These are phyloP conservation scores for Tetanocera ferruginea DNA, from an alignment of 2,888 invertebrate species.

Conservation along the genomic window DNA sequence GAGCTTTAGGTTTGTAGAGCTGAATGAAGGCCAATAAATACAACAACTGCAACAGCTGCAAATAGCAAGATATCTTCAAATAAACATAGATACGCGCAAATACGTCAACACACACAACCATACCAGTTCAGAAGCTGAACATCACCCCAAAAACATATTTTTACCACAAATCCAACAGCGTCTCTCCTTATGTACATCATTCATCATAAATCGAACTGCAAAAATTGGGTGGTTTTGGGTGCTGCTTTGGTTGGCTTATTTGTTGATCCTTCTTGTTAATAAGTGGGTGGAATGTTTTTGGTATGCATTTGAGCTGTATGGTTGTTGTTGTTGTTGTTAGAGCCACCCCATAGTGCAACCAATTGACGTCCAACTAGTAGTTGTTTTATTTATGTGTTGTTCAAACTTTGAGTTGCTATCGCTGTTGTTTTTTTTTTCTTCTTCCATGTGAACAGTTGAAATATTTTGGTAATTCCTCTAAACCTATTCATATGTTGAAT, in stretches of 20 bases:
- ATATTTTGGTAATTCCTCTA: neutral
- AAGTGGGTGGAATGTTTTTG: neutral
- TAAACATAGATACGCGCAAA: neutral
- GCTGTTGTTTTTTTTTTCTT: neutral
- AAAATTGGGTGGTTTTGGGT: slow-evolving; percentile 14
- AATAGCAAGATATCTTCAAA: slow-evolving; percentile 15
- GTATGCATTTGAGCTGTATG: neutral
- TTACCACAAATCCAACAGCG: neutral
- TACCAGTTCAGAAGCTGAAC: neutral
- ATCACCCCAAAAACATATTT: neutral
- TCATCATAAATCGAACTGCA: neutral
- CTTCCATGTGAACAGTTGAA: neutral
- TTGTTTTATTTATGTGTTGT: neutral
- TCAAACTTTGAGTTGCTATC: neutral
- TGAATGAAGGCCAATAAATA: slow-evolving; percentile 27
- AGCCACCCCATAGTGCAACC: slow-evolving; percentile 25
- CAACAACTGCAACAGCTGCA: neutral
- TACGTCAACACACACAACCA: neutral
- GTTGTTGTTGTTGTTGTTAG: neutral
- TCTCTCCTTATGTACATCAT: neutral
- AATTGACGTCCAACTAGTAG: slow-evolving; percentile 16
- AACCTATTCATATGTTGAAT: neutral
- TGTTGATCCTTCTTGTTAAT: slow-evolving; percentile 11
- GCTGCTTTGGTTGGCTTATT: neutral
- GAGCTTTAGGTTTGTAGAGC: neutral